These are phyloP conservation scores for Acanthosoma haemorrhoidale DNA, from an alignment of 2,888 invertebrate genomes.

Conservation along the genomic window DNA sequence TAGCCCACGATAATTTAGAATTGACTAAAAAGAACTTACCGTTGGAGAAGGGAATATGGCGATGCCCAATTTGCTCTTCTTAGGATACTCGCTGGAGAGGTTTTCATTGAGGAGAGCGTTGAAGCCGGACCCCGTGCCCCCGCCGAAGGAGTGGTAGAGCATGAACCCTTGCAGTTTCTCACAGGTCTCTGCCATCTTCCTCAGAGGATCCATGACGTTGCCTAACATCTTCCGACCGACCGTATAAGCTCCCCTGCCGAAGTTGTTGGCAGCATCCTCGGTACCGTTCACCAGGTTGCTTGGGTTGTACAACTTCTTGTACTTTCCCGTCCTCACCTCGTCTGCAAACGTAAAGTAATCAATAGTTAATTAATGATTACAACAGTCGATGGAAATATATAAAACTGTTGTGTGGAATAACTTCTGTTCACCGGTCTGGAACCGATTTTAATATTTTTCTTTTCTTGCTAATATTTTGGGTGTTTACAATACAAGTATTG, in stretches of 20 bases:
- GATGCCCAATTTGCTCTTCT: constrained; percentile 51
- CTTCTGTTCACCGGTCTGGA: no score
- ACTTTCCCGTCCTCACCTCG: constrained; percentile 37
- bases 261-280: constrained; percentile 74
- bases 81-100: constrained; percentile 47
- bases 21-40: constrained; percentile 43
- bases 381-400: neutral
- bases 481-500: no score
- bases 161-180: constrained; percentile 39
- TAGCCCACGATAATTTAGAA: no score
- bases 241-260: constrained; percentile 71
- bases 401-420: neutral
- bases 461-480: no score
- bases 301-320: constrained; percentile 36
- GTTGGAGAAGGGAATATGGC: constrained; percentile 46
- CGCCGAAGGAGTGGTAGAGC: constrained; percentile 39
- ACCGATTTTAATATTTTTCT: no score
- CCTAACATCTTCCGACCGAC: constrained; percentile 51
- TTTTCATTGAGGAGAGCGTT: constrained; percentile 34
- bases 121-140: constrained; percentile 40
- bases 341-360: constrained; percentile 24
- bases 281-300: constrained; percentile 38
- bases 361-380: neutral
- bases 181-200: constrained; percentile 36
- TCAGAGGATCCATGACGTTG: constrained; percentile 18